Percentiles rank a stretch among this genome's conserved stretches.
These are phyloP conservation scores for Simalia tracyae DNA, from an alignment of 2,797 vertebrate species.

Conservation along the genomic window DNA sequence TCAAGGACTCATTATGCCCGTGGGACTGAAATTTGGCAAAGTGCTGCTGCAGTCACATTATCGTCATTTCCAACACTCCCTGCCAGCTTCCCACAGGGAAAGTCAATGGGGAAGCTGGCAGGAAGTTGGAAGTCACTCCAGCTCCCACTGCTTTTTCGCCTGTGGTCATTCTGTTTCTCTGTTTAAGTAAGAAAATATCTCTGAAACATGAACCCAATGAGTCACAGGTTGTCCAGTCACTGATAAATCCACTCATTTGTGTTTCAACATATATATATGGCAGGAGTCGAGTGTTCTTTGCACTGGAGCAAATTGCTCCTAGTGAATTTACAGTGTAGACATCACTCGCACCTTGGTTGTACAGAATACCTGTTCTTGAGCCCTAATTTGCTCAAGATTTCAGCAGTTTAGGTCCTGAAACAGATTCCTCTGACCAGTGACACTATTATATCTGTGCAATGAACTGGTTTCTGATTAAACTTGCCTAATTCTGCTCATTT, in stretches of 20 bases:
- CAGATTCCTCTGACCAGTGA: neutral
- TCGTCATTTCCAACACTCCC: no score
- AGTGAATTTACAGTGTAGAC: neutral
- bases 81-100: no score
- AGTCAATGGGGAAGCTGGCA: no score
- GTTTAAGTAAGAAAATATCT: no score
- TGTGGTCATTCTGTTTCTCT: no score
- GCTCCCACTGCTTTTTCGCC: no score
- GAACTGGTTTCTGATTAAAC: neutral
- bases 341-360: neutral
- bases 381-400: neutral
- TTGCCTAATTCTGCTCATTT: neutral
- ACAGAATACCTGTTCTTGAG: neutral
- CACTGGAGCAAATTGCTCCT: neutral
- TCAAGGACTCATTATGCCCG: no score
- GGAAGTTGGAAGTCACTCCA: no score
- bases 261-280: neutral
- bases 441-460: neutral
- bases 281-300: neutral
- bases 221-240: neutral
- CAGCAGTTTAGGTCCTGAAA: neutral
- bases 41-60: no score
- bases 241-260: neutral
- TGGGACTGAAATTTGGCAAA: no score
- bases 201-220: no score